Percentiles rank a stretch among this genome's conserved stretches.
Conservation (phyloP, 2,113 vertebrate genomes). For the Zosterops lateralis region DNA sequence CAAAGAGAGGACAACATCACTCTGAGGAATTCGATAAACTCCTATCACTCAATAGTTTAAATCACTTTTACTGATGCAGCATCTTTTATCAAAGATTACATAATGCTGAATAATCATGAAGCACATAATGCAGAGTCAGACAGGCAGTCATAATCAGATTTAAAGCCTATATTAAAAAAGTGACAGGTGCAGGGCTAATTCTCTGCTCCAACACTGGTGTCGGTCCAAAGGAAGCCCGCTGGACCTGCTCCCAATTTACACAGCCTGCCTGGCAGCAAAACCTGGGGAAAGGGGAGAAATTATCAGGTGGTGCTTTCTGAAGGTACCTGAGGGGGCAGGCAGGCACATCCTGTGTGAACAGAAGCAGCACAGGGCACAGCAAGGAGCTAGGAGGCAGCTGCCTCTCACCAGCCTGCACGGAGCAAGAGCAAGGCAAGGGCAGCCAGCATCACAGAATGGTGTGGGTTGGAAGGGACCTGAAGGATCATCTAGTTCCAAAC, state of each 20-base stretch:
- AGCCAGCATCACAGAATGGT: not conserved
- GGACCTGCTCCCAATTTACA: not conserved
- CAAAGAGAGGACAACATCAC: constrained; percentile 29
- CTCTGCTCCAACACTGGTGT: not conserved
- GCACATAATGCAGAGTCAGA: constrained; percentile 36
- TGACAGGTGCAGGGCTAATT: constrained; percentile 33
- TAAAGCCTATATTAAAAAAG: constrained; percentile 43
- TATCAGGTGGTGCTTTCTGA: not conserved
- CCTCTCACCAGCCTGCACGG: not conserved
- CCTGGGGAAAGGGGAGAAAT: accelerated
- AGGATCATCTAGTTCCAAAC: not conserved
- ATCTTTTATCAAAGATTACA: constrained; percentile 66
- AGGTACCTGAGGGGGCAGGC: not conserved
- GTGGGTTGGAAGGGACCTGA: not conserved
- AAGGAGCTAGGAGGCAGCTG: not conserved
- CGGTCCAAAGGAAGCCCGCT: not conserved
- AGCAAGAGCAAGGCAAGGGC: not conserved
- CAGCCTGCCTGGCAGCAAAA: not conserved
- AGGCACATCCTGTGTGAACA: not conserved
- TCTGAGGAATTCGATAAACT: constrained; percentile 34
- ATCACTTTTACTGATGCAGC: constrained; percentile 53
- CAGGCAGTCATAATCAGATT: constrained; percentile 65
- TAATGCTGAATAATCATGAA: constrained; percentile 64
- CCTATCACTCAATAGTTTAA: constrained; percentile 65
- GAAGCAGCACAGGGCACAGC: not conserved